Evolutionary conservation across 1,140 invertebrate species (phyloP), one percentile per base, ranked within the genome.

Genomic region (Drosophila guanche): DNA sequence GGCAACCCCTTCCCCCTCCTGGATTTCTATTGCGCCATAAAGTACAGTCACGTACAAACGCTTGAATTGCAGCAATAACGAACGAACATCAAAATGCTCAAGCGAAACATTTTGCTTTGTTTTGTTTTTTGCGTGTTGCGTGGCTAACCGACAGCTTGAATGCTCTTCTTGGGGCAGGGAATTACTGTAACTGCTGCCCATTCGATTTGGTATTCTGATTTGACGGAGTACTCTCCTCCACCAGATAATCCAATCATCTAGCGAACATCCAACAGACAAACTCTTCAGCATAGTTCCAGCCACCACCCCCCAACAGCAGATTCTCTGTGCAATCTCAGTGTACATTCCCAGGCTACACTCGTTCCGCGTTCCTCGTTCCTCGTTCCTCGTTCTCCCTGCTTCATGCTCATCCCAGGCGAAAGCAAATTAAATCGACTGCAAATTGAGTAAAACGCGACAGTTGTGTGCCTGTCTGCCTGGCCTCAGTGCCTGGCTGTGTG

Each of bases 361-460:
- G 20, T 6, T 20, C 0, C 27, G 57, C 22, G 37, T 52, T 68
- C 42, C 63, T 10, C 2, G 33, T 6, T 27, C 0, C 25, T 6
- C 1, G 25, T 5, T 27, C 5, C 25, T 0, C 29, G 3, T 33
- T 7, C 29, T 8, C 7, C 29, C 7, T 33, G 29, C 29, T 33
- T 3, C 29, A 8, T 29, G 27, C 27, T 25, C 62, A 33, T 33
- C 46, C 40, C 62, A 51, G 70, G 72, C 56, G 69, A 73, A 88
- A 83, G 88, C 81, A 88, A 86, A 86, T 86, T 86, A 86, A 86
- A 86, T 86, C 73, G 78, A 78, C 81, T 88, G 81, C 83, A 88
- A 86, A 86, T 86, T 86, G 81, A 61, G 81, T 86, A 71, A 88
- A 86, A 67, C 78, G 81, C 81, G 81, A 88, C 81, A 88, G 83